A percentile compares a stretch with the other conserved stretches of the same genome.
Conservation (phyloP, 2,113 vertebrate genomes). For the Siniperca chuatsi region DNA sequence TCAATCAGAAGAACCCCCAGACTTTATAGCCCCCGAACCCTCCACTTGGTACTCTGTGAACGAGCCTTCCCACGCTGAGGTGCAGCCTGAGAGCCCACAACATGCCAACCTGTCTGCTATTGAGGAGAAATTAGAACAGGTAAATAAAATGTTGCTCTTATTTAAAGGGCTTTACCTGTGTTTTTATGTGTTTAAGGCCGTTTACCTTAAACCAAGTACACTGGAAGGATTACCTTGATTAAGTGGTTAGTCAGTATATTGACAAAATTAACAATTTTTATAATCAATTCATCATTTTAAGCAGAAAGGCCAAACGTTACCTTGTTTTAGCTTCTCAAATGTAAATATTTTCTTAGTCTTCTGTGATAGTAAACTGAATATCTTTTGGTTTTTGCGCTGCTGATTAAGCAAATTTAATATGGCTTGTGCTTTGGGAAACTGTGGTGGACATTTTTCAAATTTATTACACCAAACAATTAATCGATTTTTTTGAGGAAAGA, state of each 20-base stretch:
- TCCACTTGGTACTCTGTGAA: background rate
- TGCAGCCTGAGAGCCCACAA: conserved; percentile 46
- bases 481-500: background rate
- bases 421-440: background rate
- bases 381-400: background rate
- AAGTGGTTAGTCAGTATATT: background rate
- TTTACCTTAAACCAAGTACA: background rate
- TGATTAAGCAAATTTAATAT: background rate
- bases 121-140: conserved; percentile 82
- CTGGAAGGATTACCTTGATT: background rate
- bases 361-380: background rate
- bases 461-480: background rate
- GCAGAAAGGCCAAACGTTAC: background rate
- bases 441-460: background rate
- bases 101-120: conserved; percentile 73
- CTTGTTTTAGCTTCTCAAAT: background rate
- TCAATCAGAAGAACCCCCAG: conserved; percentile 80
- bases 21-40: conserved; percentile 83
- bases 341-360: background rate
- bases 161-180: background rate
- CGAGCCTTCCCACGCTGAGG: conserved; percentile 34
- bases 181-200: background rate
- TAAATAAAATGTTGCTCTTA: conserved; percentile 34
- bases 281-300: background rate
- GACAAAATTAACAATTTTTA: background rate